Conservation (phyloP, 2,888 invertebrate species). For the Phyto melanocephala region DNA sequence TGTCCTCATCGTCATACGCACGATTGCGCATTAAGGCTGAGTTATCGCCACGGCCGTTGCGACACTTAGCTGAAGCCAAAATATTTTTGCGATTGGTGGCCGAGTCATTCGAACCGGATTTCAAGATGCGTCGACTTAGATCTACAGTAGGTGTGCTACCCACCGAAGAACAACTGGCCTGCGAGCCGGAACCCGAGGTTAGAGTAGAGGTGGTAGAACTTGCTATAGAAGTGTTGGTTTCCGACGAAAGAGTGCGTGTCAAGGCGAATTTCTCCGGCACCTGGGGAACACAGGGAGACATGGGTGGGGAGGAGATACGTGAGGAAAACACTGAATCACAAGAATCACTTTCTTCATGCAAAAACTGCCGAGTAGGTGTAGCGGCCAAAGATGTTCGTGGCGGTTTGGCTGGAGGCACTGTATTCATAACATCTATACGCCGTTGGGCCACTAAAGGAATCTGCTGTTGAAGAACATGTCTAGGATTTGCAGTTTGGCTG, state of each 20-base stretch:
- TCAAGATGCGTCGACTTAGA: conserved; percentile 85
- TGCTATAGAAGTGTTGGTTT: conserved; percentile 85
- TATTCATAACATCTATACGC: conserved; percentile 70
- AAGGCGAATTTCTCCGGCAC: conserved; percentile 81
- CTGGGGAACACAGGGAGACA: conserved; percentile 81
- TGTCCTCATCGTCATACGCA: conserved; percentile 81
- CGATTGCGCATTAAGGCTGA: conserved; percentile 86
- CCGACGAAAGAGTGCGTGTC: conserved; percentile 85
- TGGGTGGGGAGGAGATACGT: conserved; percentile 88
- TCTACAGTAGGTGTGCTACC: conserved; percentile 84
- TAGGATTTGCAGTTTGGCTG: conserved; percentile 67
- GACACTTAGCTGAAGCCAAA: conserved; percentile 90
- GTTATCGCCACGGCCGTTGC: conserved; percentile 88
- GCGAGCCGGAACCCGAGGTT: conserved; percentile 87
- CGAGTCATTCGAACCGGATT: conserved; percentile 84
- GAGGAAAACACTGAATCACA: conserved; percentile 91
- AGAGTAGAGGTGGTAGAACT: conserved; percentile 86
- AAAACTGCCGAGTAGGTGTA: conserved; percentile 67
- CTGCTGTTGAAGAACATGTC: conserved; percentile 47
- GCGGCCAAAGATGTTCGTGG: conserved; percentile 76
- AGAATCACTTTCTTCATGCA: conserved; percentile 82
- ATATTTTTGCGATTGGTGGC: conserved; percentile 88
- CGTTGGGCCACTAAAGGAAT: conserved; percentile 67
- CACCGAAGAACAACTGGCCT: conserved; percentile 84
- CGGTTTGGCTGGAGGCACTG: conserved; percentile 75